These are phyloP conservation scores for Macrosiphum euphorbiae DNA, from an alignment of 2,888 invertebrate genomes.

Conservation along the genomic window DNA sequence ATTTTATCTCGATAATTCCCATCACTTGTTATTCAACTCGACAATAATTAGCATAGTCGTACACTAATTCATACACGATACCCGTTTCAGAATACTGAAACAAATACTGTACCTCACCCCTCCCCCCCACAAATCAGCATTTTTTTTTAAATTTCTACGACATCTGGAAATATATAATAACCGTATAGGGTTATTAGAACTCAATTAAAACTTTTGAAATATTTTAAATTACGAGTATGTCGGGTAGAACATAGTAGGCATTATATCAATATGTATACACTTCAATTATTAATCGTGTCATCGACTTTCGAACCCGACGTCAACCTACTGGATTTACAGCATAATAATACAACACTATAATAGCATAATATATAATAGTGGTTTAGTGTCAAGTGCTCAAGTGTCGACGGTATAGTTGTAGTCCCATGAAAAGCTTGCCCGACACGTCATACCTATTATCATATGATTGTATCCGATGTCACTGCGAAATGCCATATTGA, in stretches of 20 bases:
- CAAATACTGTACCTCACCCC: neutral
- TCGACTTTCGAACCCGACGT: neutral
- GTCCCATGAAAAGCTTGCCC: neutral
- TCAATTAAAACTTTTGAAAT: neutral
- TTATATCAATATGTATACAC: neutral
- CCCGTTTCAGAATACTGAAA: neutral
- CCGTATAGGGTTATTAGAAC: neutral
- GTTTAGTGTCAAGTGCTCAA: neutral
- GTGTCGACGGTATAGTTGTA: too few relatives aligned
- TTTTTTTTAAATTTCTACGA: neutral
- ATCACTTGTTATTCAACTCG: neutral
- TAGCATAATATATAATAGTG: neutral
- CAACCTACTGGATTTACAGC: neutral
- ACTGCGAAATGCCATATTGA: neutral
- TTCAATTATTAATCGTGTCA: neutral
- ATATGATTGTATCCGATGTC: neutral
- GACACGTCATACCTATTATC: too few relatives aligned
- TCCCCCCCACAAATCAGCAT: neutral
- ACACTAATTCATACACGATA: neutral
- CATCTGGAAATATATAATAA: neutral
- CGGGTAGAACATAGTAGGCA: neutral
- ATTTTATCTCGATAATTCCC: too few relatives aligned
- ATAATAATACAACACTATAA: neutral
- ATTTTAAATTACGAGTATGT: neutral
- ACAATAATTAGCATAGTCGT: neutral